Percentiles rank a stretch among this genome's conserved stretches.
These are phyloP conservation scores for Cynodonichthys magdalenae DNA, from an alignment of 2,797 vertebrate species.

Conservation along the genomic window DNA sequence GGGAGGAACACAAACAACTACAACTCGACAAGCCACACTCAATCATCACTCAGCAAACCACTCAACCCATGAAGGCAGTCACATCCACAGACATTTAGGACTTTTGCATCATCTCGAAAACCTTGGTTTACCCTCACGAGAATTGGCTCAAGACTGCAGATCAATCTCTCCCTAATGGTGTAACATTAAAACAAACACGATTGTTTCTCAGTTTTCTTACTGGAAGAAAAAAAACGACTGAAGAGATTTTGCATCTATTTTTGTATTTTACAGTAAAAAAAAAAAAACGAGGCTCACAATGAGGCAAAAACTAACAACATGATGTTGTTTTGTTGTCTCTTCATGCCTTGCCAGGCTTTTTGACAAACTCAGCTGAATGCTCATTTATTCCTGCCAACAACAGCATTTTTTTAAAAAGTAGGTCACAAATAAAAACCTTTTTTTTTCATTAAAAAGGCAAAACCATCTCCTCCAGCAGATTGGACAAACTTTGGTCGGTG, in stretches of 20 bases:
- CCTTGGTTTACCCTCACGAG: conserved; percentile 10
- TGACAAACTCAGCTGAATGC: background rate
- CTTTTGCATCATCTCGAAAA: background rate
- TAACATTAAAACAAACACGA: conserved; percentile 1
- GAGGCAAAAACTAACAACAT: conserved; percentile 10
- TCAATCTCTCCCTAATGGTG: conserved; percentile 12
- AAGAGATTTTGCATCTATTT: conserved; percentile 9
- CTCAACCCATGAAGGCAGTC: conserved; percentile 36
- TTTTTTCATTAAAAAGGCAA: background rate
- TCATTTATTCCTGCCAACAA: background rate
- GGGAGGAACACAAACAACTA: conserved; percentile 35
- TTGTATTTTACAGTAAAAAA: background rate
- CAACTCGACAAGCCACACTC: conserved; percentile 44
- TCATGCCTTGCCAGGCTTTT: background rate
- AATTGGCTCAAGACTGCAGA: background rate
- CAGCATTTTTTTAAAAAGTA: conserved; percentile 10
- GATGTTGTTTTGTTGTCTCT: background rate
- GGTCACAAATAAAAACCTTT: conserved; percentile 11
- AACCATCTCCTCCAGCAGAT: background rate
- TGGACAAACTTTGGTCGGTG: background rate
- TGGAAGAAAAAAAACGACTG: conserved; percentile 1
- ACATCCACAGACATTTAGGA: conserved; percentile 14
- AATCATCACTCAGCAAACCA: conserved; percentile 35
- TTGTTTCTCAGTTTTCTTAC: background rate
- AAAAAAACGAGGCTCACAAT: conserved; percentile 6